Evolutionary conservation across 1,140 invertebrate genomes (phyloP), one percentile per base, ranked within the genome.

Genomic region (Neoseiulus cucumeris): DNA sequence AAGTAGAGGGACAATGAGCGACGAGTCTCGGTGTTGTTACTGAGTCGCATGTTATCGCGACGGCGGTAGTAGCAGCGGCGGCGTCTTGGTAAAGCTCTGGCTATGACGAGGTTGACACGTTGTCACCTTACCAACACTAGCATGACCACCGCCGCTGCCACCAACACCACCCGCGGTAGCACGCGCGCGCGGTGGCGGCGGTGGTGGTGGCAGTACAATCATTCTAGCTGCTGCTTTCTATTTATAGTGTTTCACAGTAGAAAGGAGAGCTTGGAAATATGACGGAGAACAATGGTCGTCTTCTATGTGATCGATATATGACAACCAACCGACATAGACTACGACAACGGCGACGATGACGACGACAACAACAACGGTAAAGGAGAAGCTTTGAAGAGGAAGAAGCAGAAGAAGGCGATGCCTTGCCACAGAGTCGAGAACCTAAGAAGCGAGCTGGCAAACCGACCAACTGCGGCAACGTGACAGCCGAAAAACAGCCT

Each of bases 251-350:
- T 39, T 9, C 33, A 39, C 33, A 39, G 33, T 39, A 39, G 33
- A 39, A 39, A 39, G 33, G 33, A 39, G 33, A 39, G 33, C 33
- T 39, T 14, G 17, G 22, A 59, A 59, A 59, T 59, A 59, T 59
- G 51, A 59, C 51, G 51, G 22, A 59, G 51, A 59, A 59, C 51
- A 59, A 59, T 59, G 51, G 22, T 33, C 14, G 1, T 2, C 51
- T 59, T 59, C 51, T 59, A 39, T 59, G 51, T 59, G 51, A 59
- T 25, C 51, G 51, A 59, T 59, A 59, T 59, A 59, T 59, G 51
- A 59, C 51, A 59, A 59, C 51, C 22, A 2, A 25, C 25, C 45
- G 18, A 59, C 25, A 4, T 29, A 59, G 51, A 59, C 45, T 47
- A 47, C 28, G 45, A 20, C 28, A 22, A 28, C 45, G 18, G 28